phyloP scores from a whole-genome alignment of 2,888 invertebrate species.

The Cyclophora albipunctata region DNA sequence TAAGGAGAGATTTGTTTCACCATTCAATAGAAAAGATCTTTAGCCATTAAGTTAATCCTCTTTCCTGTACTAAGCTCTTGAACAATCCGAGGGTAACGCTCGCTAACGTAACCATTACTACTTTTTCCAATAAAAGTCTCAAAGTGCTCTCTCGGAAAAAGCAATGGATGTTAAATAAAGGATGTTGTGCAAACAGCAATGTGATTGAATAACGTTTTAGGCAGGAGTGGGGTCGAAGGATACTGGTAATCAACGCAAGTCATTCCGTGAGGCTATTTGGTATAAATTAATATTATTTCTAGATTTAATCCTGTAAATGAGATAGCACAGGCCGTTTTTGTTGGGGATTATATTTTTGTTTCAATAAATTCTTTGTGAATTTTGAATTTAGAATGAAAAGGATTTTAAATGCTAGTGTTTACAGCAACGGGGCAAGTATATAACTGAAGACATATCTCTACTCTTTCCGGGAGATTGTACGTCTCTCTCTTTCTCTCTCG shows the following conservation, averaged over 20 bases:
- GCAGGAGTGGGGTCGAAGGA: constrained; percentile 14
- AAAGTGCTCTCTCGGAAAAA: neutral
- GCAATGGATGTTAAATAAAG: constrained; percentile 3
- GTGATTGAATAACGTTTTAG: constrained; percentile 11
- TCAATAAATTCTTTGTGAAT: too few species aligned
- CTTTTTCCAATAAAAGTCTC: neutral
- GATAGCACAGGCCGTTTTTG: constrained; percentile 14
- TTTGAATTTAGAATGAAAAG: too few species aligned
- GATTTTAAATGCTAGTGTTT: too few species aligned
- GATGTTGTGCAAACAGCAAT: neutral
- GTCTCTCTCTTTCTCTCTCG: too few species aligned
- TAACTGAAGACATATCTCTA: too few species aligned
- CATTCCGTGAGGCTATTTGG: constrained; percentile 46
- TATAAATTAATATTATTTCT: constrained; percentile 50
- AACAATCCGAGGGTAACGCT: neutral
- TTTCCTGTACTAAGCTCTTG: constrained; percentile 21
- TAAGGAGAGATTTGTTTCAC: constrained; percentile 48
- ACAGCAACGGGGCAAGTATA: too few species aligned
- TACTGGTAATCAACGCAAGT: constrained; percentile 51
- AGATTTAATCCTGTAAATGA: constrained; percentile 19
- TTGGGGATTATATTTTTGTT: too few species aligned
- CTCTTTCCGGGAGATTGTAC: too few species aligned
- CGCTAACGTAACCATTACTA: constrained; percentile 5
- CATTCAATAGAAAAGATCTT: constrained; percentile 56
- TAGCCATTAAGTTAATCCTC: constrained; percentile 57